A percentile compares a stretch with the other conserved stretches of the same genome.
Conservation (phyloP, 2,113 vertebrate species). For the Mesocricetus auratus region DNA sequence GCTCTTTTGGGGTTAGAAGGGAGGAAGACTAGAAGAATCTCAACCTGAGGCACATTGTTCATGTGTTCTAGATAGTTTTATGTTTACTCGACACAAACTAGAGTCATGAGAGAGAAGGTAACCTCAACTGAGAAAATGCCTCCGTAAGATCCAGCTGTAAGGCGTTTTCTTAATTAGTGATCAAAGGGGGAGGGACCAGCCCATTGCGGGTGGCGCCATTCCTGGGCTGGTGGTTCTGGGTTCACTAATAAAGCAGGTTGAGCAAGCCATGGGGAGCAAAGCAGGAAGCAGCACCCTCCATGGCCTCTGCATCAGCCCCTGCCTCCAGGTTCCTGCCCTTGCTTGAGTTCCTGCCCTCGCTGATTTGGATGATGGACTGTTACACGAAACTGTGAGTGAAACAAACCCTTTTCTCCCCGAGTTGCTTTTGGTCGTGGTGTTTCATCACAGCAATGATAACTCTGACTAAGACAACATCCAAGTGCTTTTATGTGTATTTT, state of each 20-base stretch:
- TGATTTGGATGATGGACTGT: background rate
- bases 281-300: background rate
- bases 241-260: background rate
- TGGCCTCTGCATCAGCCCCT: background rate
- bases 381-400: background rate
- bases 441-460: background rate
- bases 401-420: background rate
- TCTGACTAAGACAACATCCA: background rate
- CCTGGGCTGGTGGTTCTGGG: background rate
- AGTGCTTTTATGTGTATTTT: background rate
- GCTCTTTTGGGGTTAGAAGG: background rate
- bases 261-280: background rate
- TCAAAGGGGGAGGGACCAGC: background rate
- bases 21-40: background rate
- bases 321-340: background rate
- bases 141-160: background rate
- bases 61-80: background rate
- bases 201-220: background rate
- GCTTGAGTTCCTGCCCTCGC: background rate
- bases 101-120: background rate
- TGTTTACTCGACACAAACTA: background rate
- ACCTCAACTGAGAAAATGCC: background rate
- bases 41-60: background rate
- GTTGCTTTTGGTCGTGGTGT: background rate
- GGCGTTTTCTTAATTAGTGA: background rate